Base-by-base conservation (phyloP, 2,888 invertebrate species). In the Tiliacea citrago region DNA sequence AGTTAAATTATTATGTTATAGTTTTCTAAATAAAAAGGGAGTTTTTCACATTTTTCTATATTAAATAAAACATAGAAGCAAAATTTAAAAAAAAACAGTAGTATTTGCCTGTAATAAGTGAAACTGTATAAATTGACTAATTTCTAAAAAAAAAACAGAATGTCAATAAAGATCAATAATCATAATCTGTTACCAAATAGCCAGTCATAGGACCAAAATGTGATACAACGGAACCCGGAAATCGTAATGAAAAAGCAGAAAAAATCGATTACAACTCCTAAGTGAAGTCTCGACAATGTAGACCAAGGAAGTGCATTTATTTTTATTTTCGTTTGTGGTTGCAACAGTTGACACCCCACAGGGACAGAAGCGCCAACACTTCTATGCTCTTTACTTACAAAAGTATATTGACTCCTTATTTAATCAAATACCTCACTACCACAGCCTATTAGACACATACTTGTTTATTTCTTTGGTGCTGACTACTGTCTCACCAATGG, bases 241-340 rank as follows among this genome's bases (percentile, higher is more conserved):
- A 49, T 8, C 1, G 35, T 69, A 39, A 21, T 70, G 4, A 47
- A 61, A 55, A 58, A 13, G n/a, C 4, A 39, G 16, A 29, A 61
- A 60, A 42, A 0, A 62, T 51, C 16, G 47, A 49, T 8, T 10
- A 10, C 1, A 18, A 21, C 4, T 29, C 24, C 6, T 10, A 21
- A 45, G 9, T n/a, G 18, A 42, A 73, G 35, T 49, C 16, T 35
- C 16, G 0, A 57, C 53, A 65, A 53, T 29, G 9, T 13, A 2
- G 42, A 42, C 4, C 49, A 45, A 42, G 35, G 35, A 24, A 42
- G 18, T 13, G 42, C 45, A 35, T 65, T 49, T 55, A 51, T 65
- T 49, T 65, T 49, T 55, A 51, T 68, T 49, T 16, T 58, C 3
- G 24, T 77, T 67, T 12, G 18, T n/a, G n/a, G 75, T 49, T 61